A percentile compares a stretch with the other conserved stretches of the same genome.
These are phyloP conservation scores for Noctua fimbriata DNA, from an alignment of 2,888 invertebrate genomes.

Conservation along the genomic window DNA sequence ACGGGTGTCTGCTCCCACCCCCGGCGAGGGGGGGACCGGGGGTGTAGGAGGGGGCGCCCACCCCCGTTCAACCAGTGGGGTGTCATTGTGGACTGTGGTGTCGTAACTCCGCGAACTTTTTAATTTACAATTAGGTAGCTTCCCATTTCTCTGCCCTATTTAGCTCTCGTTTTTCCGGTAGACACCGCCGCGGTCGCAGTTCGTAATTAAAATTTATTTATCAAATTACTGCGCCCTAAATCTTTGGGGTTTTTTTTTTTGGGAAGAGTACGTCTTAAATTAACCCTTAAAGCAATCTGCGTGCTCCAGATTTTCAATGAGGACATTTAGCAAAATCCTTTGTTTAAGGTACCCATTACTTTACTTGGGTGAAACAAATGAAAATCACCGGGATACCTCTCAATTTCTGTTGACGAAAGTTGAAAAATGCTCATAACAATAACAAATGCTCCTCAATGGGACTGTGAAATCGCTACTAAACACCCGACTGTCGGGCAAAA, in stretches of 20 bases:
- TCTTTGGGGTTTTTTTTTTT: slow-evolving; percentile 72
- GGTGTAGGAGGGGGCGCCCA: slow-evolving; percentile 68
- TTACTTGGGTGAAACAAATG: background rate
- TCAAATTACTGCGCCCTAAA: slow-evolving; percentile 82
- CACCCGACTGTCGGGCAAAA: slow-evolving; percentile 34
- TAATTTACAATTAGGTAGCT: slow-evolving; percentile 91
- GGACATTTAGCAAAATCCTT: slow-evolving; percentile 24
- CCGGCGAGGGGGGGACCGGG: slow-evolving; percentile 63
- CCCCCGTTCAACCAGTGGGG: slow-evolving; percentile 80
- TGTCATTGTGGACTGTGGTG: slow-evolving; percentile 90
- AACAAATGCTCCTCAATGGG: slow-evolving; percentile 28
- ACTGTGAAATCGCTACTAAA: slow-evolving; percentile 49
- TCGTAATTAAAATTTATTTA: slow-evolving; percentile 89
- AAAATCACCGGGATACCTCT: background rate
- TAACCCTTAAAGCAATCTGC: slow-evolving; percentile 45
- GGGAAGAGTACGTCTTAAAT: slow-evolving; percentile 61
- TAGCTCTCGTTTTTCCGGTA: slow-evolving; percentile 90
- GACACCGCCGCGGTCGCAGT: slow-evolving; percentile 80
- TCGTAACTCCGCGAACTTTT: slow-evolving; percentile 91
- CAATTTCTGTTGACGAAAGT: background rate
- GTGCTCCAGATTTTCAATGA: slow-evolving; percentile 41
- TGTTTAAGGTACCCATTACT: slow-evolving; percentile 6
- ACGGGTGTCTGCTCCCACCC: slow-evolving; percentile 84
- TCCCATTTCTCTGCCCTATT: slow-evolving; percentile 90
- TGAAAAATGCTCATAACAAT: slow-evolving; percentile 17